Evolutionary conservation across 2,888 invertebrate species (phyloP), one percentile per base, ranked within the genome.

Genomic region (Acrobeloides nanus): DNA sequence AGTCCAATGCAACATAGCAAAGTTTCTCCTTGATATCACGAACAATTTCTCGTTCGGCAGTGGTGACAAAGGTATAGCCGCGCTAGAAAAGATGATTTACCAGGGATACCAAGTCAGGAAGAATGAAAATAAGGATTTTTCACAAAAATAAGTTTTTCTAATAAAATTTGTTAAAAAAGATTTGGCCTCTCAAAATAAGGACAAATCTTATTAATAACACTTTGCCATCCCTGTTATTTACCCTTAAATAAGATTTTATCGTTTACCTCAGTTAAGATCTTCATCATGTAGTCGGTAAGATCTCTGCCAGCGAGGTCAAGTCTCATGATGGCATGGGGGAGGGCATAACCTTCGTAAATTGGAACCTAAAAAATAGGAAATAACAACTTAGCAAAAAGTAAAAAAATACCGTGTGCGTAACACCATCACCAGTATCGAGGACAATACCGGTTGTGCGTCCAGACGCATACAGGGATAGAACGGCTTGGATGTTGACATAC

Each of bases 1-100:
- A 85, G 76, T 97, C 90, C 75, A 97, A 95, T 12, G 92, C 95
- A 71, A 95, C 89, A 75, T 97, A 97, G 77, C 95, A 97, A 24
- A 97, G 80, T 75, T 93, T 93, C 76, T 97, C 97, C 76, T 68
- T 68, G 64, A 89, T 88, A 78, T 90, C 89, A 69, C 89, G 84
- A 56, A 89, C 89, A 75, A 89, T 89, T 82, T 89, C 89, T 73
- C 81, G 86, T 77, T 77, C 56, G 39, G 55, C 64, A 17, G 73
- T 70, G 55, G 74, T 75, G 46, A 73, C 74, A 69, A 76, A 75
- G 26, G 72, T 72, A 63, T 76, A 76, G 51, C 76, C 76, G 48
- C 76, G 68, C 63, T 76, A 75, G 39, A 72, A 80, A 57, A 81
- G 74, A 72, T 80, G 80, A n/a, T n/a, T n/a, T n/a, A n/a, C n/a